These are phyloP conservation scores for Axinella damicornis DNA, from an alignment of 37 sponge, comb jelly and placozoan species.

Conservation along the genomic window DNA sequence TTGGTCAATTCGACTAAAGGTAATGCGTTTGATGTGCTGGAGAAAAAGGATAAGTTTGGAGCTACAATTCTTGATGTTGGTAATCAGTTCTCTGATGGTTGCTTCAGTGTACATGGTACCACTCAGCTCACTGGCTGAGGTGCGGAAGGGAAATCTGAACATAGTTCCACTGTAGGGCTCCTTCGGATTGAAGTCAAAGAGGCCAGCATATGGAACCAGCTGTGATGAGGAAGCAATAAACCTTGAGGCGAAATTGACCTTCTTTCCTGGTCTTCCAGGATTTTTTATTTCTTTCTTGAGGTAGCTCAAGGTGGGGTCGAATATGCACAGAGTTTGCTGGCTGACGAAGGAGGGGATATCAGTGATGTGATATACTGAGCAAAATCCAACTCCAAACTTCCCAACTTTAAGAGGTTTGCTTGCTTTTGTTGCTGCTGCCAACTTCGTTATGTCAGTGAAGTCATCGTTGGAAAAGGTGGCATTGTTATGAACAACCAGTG, in stretches of 20 bases:
- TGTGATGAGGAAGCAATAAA: conserved; percentile 15
- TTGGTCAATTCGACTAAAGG: conserved; percentile 2
- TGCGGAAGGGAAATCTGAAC: conserved; percentile 79
- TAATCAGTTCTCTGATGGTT: conserved; percentile 2
- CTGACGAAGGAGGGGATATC: conserved; percentile 64
- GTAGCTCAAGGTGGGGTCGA: conserved; percentile 56
- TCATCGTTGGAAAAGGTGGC: conserved; percentile 64
- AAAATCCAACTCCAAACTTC: conserved; percentile 75
- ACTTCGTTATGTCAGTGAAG: conserved; percentile 74
- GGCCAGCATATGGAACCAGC: conserved; percentile 44
- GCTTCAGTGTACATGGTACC: conserved; percentile 32
- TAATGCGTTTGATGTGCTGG: conserved; percentile 22
- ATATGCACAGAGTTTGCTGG: conserved; percentile 22
- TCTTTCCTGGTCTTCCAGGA: conserved; percentile 49
- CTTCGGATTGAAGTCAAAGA: conserved; percentile 25
- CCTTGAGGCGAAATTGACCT: conserved; percentile 1
- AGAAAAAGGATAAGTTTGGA: conserved; percentile 46
- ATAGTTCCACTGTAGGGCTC: conserved; percentile 54
- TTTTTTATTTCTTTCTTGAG: conserved; percentile 20
- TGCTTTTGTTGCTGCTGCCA: conserved; percentile 78
- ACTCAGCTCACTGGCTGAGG: conserved; percentile 36
- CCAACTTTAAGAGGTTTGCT: conserved; percentile 67
- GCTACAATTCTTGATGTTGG: neutral
- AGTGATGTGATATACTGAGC: conserved; percentile 70
- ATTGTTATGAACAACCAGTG: conserved; percentile 59